Percentiles rank a stretch among this genome's conserved stretches.
These are phyloP conservation scores for Osmoderma eremita DNA, from an alignment of 2,888 invertebrate genomes.

Conservation along the genomic window DNA sequence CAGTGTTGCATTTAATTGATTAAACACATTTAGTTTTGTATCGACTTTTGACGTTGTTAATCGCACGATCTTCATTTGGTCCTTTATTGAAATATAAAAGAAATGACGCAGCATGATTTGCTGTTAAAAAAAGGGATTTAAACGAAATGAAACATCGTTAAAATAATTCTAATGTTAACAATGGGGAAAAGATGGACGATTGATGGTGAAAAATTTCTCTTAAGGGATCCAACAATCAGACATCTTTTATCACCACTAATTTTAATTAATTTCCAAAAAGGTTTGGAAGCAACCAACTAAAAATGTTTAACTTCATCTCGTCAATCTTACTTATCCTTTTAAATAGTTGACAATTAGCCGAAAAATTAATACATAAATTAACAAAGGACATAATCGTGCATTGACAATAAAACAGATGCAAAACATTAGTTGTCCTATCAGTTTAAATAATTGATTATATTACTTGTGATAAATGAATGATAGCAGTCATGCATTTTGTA, in stretches of 20 bases:
- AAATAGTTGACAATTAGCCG: too few species aligned
- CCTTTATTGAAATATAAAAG: background rate
- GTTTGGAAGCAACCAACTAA: too few species aligned
- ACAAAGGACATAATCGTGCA: conserved; percentile 27
- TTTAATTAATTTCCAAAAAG: background rate
- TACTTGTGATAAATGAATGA: conserved; percentile 25
- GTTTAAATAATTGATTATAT: conserved; percentile 8
- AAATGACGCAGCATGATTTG: conserved; percentile 2
- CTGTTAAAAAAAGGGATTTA: background rate
- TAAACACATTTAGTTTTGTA: conserved; percentile 35
- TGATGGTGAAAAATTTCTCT: background rate
- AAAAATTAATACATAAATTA: background rate
- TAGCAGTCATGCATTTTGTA: conserved; percentile 3
- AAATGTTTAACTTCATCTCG: too few species aligned
- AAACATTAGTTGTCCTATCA: conserved; percentile 27
- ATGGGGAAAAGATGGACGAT: conserved; percentile 8
- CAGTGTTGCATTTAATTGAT: conserved; percentile 41
- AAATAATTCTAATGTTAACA: background rate
- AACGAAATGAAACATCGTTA: background rate
- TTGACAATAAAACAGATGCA: conserved; percentile 33
- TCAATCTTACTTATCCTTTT: too few species aligned
- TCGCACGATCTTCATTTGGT: conserved; percentile 26
- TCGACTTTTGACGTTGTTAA: conserved; percentile 34
- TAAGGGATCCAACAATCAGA: background rate
- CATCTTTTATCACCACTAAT: conserved; percentile 13